phyloP scores from a whole-genome alignment of 23 tunicate genomes.

The Halocynthia roretzi region DNA sequence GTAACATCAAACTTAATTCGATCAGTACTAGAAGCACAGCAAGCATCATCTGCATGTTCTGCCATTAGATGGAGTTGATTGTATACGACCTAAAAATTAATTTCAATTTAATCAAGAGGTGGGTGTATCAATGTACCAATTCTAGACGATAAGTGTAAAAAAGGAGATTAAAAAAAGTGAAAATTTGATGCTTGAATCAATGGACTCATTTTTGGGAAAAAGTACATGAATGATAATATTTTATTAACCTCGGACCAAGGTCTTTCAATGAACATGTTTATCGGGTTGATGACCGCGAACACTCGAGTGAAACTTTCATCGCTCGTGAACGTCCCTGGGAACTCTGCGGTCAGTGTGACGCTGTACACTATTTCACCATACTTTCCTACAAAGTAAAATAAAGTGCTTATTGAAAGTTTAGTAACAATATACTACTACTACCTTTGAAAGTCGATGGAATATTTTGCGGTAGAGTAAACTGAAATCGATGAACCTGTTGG shows the following conservation, averaged over 20 bases:
- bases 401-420: background rate
- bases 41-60: constrained; percentile 10
- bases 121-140: background rate
- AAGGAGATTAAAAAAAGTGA: background rate
- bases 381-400: background rate
- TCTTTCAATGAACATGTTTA: too few relatives aligned
- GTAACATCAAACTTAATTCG: constrained; percentile 19
- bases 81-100: background rate
- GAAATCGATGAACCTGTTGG: background rate
- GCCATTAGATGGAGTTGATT: constrained; percentile 10
- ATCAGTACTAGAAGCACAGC: constrained; percentile 14
- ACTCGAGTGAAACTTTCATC: background rate
- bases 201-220: too few relatives aligned
- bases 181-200: background rate
- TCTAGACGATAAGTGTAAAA: background rate
- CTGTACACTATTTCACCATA: constrained; percentile 8
- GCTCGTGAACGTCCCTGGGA: background rate
- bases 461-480: constrained; percentile 1
- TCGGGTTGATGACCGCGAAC: constrained; percentile 5
- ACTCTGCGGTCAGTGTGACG: background rate
- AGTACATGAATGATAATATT: too few relatives aligned
- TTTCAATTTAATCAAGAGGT: background rate
- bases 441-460: constrained; percentile 13
- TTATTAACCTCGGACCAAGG: too few relatives aligned
- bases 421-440: background rate